These are phyloP conservation scores for Choloepus hoffmanni DNA, from an alignment of 2,113 vertebrate genomes.

Conservation along the genomic window DNA sequence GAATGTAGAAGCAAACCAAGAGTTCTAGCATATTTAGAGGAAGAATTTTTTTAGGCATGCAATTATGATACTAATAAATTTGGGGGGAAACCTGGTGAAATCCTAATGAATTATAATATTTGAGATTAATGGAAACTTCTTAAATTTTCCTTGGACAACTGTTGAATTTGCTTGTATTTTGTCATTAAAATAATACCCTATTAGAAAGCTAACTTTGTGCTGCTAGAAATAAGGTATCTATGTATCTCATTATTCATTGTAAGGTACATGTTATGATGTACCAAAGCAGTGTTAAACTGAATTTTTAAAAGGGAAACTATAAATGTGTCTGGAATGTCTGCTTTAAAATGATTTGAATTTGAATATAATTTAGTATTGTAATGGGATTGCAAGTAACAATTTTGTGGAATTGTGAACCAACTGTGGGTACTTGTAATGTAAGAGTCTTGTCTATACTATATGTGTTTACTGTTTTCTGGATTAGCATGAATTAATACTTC, in stretches of 20 bases:
- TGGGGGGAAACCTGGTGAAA: neutral
- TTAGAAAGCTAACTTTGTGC: conserved; percentile 58
- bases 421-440: conserved; percentile 11
- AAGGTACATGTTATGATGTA: conserved; percentile 46
- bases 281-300: conserved; percentile 29
- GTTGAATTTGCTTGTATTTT: conserved; percentile 35
- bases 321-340: conserved; percentile 56
- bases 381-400: conserved; percentile 31
- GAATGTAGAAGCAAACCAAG: neutral
- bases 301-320: conserved; percentile 17
- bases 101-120: conserved; percentile 7
- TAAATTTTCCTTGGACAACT: conserved; percentile 48
- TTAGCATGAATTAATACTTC: conserved; percentile 9
- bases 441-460: neutral
- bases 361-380: conserved; percentile 6
- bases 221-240: conserved; percentile 56
- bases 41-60: conserved; percentile 15
- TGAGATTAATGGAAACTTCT: conserved; percentile 7
- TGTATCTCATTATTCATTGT: conserved; percentile 56
- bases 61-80: conserved; percentile 34
- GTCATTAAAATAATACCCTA: conserved; percentile 44
- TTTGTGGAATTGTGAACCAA: conserved; percentile 11
- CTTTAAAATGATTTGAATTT: conserved; percentile 39
- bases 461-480: conserved; percentile 26
- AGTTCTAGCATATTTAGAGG: neutral